Conservation (phyloP, 2,888 invertebrate species). For the Dryomyza anilis region DNA sequence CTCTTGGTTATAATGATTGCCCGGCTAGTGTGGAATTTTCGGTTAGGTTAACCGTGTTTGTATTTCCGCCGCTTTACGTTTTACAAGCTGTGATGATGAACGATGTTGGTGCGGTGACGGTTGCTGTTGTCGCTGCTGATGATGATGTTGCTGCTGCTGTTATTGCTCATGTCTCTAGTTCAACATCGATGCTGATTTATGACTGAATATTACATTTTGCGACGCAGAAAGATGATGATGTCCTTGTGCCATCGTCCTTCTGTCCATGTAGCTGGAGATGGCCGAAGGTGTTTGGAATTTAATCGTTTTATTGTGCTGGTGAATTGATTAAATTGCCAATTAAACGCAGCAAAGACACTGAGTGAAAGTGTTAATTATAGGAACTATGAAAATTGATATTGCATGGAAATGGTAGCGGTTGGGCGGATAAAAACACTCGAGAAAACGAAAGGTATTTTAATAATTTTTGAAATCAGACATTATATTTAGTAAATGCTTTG, state of each 20-base stretch:
- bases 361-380: no score
- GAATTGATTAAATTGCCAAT: slow-evolving; percentile 40
- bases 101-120: slow-evolving; percentile 20
- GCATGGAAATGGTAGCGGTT: no score
- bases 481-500: no score
- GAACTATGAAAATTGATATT: no score
- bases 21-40: slow-evolving; percentile 29
- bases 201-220: slow-evolving; percentile 36
- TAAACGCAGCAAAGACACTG: no score
- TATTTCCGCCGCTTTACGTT: neutral
- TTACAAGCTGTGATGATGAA: neutral
- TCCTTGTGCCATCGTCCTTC: neutral
- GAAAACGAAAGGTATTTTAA: no score
- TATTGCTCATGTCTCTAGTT: slow-evolving; percentile 26
- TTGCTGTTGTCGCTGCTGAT: no score
- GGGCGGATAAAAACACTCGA: no score
- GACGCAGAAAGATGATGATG: neutral
- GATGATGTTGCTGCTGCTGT: slow-evolving; percentile 28
- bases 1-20: slow-evolving; percentile 1
- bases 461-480: no score
- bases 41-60: slow-evolving; percentile 36
- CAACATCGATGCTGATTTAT: slow-evolving; percentile 36
- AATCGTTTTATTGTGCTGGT: slow-evolving; percentile 19
- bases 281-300: neutral
- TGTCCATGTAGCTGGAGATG: no score